Conservation (phyloP, 2,888 invertebrate genomes). For the Erebia ligea region DNA sequence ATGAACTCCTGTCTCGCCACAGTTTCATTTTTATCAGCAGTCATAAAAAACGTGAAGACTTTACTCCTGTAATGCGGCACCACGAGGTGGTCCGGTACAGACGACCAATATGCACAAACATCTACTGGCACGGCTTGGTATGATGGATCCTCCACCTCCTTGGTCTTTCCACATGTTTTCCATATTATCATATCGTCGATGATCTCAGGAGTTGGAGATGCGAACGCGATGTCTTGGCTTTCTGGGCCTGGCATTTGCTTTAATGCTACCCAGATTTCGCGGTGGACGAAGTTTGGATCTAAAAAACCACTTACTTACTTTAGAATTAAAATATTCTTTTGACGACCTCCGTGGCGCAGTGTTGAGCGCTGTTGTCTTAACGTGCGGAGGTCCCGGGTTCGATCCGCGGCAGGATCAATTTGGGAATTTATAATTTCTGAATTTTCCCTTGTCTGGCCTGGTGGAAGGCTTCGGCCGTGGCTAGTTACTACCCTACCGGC, state of each 20-base stretch:
- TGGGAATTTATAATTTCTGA: no score
- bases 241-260: conserved; percentile 67
- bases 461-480: no score
- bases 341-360: no score
- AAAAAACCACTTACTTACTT: conserved; percentile 38
- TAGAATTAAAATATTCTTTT: no score
- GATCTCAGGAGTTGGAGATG: conserved; percentile 65
- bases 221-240: conserved; percentile 70
- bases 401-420: no score
- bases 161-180: conserved; percentile 71
- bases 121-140: conserved; percentile 67
- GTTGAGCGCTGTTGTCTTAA: no score
- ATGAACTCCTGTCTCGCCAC: conserved; percentile 71
- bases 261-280: conserved; percentile 76
- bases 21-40: conserved; percentile 75
- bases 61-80: conserved; percentile 74
- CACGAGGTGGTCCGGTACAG: conserved; percentile 74
- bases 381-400: no score
- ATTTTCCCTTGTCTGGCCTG: no score
- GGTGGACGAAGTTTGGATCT: conserved; percentile 74
- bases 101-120: conserved; percentile 77
- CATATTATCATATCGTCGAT: conserved; percentile 66
- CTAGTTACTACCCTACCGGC: no score
- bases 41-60: conserved; percentile 80
- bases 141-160: conserved; percentile 62